These are phyloP conservation scores for Isichthys henryi DNA, from an alignment of 2,113 vertebrate species.

Conservation along the genomic window DNA sequence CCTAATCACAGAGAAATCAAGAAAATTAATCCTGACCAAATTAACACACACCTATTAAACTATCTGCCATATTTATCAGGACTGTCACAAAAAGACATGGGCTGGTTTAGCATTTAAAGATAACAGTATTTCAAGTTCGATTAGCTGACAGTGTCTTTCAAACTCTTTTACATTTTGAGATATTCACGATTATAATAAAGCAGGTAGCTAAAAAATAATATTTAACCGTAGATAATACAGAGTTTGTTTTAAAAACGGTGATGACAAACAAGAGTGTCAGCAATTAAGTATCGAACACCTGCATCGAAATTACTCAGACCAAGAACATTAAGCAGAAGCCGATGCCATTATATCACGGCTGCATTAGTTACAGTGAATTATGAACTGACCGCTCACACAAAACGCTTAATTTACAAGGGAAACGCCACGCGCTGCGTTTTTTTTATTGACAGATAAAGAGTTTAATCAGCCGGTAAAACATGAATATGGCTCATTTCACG, in stretches of 20 bases:
- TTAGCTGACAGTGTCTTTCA: not conserved
- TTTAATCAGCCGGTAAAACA: not conserved
- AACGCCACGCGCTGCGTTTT: not conserved
- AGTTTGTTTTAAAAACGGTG: not conserved
- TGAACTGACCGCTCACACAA: not conserved
- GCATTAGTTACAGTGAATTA: not conserved
- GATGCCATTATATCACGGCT: not conserved
- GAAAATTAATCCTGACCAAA: not conserved
- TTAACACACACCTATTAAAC: not conserved
- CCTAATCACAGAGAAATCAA: not conserved
- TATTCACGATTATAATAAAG: not conserved
- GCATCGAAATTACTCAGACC: not conserved
- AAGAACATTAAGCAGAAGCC: not conserved
- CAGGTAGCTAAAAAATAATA: not conserved
- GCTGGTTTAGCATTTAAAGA: not conserved
- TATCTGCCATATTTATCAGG: not conserved
- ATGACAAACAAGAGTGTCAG: not conserved
- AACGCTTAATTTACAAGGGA: not conserved
- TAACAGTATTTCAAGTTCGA: not conserved
- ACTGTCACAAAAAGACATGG: not conserved
- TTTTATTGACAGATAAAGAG: not conserved
- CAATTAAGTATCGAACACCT: not conserved
- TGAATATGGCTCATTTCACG: not conserved
- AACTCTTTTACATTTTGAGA: not conserved
- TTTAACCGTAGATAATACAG: not conserved